These are phyloP conservation scores for Eudyptes chrysolophus DNA, from an alignment of 2,113 vertebrate genomes.

Conservation along the genomic window DNA sequence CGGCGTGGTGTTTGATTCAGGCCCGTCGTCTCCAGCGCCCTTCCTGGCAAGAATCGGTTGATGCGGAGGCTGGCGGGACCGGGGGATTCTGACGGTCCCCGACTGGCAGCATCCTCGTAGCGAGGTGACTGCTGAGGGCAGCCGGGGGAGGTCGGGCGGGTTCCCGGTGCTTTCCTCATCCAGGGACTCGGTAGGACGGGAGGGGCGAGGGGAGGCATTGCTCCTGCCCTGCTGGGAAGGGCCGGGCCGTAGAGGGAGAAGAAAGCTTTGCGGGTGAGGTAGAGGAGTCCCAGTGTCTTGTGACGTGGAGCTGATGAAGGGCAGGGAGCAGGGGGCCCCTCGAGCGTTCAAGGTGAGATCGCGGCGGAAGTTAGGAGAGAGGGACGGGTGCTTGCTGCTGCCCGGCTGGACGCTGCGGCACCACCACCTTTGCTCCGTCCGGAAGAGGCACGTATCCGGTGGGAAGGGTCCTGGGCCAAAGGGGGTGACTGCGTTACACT, in stretches of 20 bases:
- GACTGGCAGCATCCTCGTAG: background rate
- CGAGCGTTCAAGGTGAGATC: fast-evolving
- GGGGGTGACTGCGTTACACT: background rate
- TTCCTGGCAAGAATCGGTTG: background rate
- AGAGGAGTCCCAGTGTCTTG: fast-evolving
- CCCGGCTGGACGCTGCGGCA: background rate
- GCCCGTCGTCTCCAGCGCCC: fast-evolving
- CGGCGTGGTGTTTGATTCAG: fast-evolving
- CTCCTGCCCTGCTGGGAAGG: background rate
- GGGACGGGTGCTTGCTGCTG: background rate
- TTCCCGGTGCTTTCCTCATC: background rate
- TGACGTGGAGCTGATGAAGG: background rate
- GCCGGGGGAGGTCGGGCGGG: too few relatives aligned
- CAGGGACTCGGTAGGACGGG: too few relatives aligned
- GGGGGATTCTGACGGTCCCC: background rate
- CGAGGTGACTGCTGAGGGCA: background rate
- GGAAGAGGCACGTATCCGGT: fast-evolving
- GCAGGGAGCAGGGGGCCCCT: background rate
- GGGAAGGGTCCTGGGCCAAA: background rate
- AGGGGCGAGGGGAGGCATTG: too few relatives aligned
- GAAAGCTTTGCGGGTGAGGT: background rate
- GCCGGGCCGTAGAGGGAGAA: fast-evolving
- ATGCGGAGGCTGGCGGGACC: too few relatives aligned
- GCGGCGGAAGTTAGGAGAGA: background rate
- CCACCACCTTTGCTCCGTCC: background rate